Percentiles rank a stretch among this genome's conserved stretches.
These are phyloP conservation scores for Gadopsis bispinosus DNA, from an alignment of 2,797 vertebrate genomes.

Conservation along the genomic window DNA sequence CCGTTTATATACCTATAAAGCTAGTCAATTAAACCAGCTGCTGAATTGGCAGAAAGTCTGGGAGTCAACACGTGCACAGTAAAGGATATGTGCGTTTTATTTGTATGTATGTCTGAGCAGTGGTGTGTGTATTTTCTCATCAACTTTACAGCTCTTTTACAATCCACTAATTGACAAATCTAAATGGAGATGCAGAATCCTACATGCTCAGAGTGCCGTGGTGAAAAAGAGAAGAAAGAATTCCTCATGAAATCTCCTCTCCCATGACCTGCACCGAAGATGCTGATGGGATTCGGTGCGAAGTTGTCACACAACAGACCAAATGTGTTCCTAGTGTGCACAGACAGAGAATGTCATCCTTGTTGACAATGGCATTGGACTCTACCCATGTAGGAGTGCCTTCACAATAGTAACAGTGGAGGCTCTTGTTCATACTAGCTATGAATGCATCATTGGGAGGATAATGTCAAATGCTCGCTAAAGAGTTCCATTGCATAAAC, in stretches of 20 bases:
- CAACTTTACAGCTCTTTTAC: constrained; percentile 66
- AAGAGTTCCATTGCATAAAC: constrained; percentile 39
- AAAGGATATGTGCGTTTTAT: constrained; percentile 26
- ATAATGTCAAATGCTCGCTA: constrained; percentile 58
- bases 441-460: constrained; percentile 50
- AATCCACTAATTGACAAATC: constrained; percentile 44
- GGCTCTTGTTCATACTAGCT: constrained; percentile 62
- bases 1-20: constrained; percentile 74
- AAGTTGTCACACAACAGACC: constrained; percentile 33
- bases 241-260: constrained; percentile 25
- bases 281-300: constrained; percentile 29
- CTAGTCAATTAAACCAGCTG: constrained; percentile 69
- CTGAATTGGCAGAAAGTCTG: constrained; percentile 68
- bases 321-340: constrained; percentile 39
- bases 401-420: constrained; percentile 64
- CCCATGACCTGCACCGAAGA: constrained; percentile 39
- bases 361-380: constrained; percentile 62
- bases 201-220: constrained; percentile 7
- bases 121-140: constrained; percentile 56
- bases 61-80: constrained; percentile 33
- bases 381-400: constrained; percentile 25
- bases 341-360: constrained; percentile 66
- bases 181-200: constrained; percentile 49
- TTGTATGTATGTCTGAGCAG: constrained; percentile 23
- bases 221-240: constrained; percentile 8